Evolutionary conservation across 2,797 vertebrate species (phyloP).

Genomic region (Catharus ustulatus): DNA sequence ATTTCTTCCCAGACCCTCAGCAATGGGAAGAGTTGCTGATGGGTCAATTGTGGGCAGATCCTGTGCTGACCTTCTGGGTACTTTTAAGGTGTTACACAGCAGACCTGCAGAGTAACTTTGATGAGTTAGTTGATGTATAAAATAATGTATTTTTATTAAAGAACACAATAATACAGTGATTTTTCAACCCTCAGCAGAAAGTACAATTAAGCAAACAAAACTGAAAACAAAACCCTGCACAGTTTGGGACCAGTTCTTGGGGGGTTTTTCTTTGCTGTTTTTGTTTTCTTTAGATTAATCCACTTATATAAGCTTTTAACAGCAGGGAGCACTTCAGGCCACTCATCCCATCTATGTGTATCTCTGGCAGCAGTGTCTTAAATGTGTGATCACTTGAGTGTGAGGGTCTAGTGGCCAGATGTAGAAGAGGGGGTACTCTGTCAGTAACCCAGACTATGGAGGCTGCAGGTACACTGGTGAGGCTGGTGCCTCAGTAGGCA

Average conservation of each 20-base stretch:
- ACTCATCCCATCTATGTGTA: rapidly evolving
- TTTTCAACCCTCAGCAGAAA: not conserved
- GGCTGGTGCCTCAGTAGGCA: not conserved
- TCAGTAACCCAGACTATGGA: rapidly evolving
- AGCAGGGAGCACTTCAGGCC: not conserved
- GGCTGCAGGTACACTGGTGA: rapidly evolving
- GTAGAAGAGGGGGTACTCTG: not conserved
- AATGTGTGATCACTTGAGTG: no score
- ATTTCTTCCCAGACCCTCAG: not conserved
- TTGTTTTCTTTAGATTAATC: not conserved
- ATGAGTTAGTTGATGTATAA: not conserved
- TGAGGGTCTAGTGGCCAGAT: not conserved
- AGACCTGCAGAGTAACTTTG: not conserved
- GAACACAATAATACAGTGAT: not conserved
- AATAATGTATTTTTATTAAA: not conserved
- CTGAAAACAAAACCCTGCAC: not conserved
- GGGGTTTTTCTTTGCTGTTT: rapidly evolving
- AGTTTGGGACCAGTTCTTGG: not conserved
- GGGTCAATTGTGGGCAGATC: not conserved
- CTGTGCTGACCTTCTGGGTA: not conserved
- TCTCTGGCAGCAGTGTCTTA: not conserved
- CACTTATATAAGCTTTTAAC: not conserved
- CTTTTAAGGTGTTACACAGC: not conserved
- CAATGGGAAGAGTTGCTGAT: rapidly evolving
- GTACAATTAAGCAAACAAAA: not conserved